Evolutionary conservation across 1,140 invertebrate species (phyloP), one percentile per base, ranked within the genome.

Genomic region (Ceratoteleas bidentatus): DNA sequence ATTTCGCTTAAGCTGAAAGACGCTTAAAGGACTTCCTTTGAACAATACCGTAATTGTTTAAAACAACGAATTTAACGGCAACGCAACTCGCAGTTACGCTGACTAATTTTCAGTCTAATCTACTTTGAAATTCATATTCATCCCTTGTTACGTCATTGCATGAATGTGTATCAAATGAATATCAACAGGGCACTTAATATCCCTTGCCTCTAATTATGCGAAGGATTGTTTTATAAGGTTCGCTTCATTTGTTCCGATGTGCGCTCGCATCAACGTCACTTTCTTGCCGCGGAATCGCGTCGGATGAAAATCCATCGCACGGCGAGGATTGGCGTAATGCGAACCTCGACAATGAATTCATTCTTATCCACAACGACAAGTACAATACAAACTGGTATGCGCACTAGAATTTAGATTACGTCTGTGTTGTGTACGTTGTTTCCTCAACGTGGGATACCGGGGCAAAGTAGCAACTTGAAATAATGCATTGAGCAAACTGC

Each of bases 401-500:
- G 50, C 69, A 57, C 24, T 77, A 65, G 80, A 74, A 78, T 83
- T 78, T 74, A 83, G 74, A 83, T 83, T 83, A 76, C 74, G 75
- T 73, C 69, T 78, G 75, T 72, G 68, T 76, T 75, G 58, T 68
- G 72, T 75, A 70, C 36, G 52, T 38, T 65, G 72, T 75, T 75
- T 74, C 78, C 66, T 70, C 52, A 57, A 62, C 66, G 68, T 68
- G 80, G 74, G 74, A 78, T 61, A 83, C 69, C 65, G 57, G 74
- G 40, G 58, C 65, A 77, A 83, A 78, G 74, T 78, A 73, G 80
- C 80, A 78, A 83, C 68, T 83, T 78, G 74, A 83, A 83, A 83
- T 83, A 83, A 83, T 83, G 70, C 81, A 76, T 78, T 83, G 75
- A 78, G 81, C 47, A 83, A 83, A 83, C 75, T 78, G 73, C 62